Evolutionary conservation across 2,113 vertebrate species (phyloP).

Genomic region (Labrus mixtus): DNA sequence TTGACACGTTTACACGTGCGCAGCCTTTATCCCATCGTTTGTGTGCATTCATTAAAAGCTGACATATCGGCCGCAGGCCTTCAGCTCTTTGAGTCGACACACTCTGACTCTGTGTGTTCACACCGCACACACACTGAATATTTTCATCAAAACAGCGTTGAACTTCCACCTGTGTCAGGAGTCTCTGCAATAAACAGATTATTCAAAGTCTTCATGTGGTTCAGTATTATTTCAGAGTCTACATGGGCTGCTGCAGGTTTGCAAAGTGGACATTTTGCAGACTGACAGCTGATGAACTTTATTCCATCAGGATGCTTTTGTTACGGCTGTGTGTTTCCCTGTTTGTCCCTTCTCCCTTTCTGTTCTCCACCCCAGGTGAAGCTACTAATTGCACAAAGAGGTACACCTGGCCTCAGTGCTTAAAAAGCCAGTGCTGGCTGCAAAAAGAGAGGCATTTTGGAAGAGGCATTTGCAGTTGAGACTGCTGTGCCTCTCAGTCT

Average conservation of each 20-base stretch:
- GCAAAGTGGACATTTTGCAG: no score
- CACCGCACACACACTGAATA: slow-evolving; percentile 33
- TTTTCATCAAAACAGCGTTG: slow-evolving; percentile 53
- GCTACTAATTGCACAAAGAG: no score
- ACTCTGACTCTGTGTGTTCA: slow-evolving; percentile 35
- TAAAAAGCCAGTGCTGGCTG: no score
- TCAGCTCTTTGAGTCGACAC: slow-evolving; percentile 32
- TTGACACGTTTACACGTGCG: neutral
- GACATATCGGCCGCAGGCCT: neutral
- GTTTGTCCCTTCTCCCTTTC: no score
- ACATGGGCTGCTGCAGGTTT: no score
- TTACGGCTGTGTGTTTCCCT: no score
- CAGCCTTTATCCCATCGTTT: neutral
- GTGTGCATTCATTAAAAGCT: neutral
- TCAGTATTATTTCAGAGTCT: neutral
- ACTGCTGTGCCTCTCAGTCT: no score
- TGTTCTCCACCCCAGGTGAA: no score
- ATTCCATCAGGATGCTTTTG: neutral
- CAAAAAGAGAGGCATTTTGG: no score
- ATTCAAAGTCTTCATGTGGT: neutral
- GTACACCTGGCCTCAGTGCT: no score
- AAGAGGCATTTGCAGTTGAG: no score
- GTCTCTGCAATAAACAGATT: slow-evolving; percentile 30
- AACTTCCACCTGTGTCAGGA: slow-evolving; percentile 39
- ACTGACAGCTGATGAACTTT: neutral